Base-by-base conservation (phyloP, 2,113 vertebrate species). In the Chamaetylas fuelleborni region DNA sequence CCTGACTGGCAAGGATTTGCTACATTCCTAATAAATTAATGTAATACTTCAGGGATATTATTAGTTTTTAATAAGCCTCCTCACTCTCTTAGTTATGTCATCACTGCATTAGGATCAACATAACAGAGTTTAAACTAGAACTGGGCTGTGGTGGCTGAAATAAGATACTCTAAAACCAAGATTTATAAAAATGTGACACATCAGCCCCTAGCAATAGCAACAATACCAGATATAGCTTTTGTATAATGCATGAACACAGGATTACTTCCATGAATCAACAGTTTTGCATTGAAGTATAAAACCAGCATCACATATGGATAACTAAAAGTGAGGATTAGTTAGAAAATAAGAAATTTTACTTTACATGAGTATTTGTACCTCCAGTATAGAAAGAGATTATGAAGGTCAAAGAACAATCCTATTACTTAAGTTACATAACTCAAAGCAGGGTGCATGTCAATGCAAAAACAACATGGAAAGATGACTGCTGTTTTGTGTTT, bases 261-360 rank as follows among this genome's bases (percentile, higher is more conserved):
- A 95, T 92, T 95, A 71, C 81, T 95, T 93, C 80, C 57, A 64
- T 90, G 90, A 96, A 96, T 86, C 90, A 94, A 97, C 88, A 93
- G 71, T 86, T 82, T 91, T 89, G 71, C 74, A 83, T 24, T 80
- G 23, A 86, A 85, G 56, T 60, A 88, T 51, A 95, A 92, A 96
- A 78, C 60, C 71, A 64, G 60, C 51, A 83, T 58, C 38, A 43
- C 22, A 78, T 42, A 53, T 1, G 7, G 43, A 60, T 36, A 84
- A 88, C 53, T 57, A 51, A 22, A 86, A 77, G 51, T 12, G 43
- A 80, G 71, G 40, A 81, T 0, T 25, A 19, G 22, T 58, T 60
- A 91, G 34, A 90, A 86, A 82, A 84, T 33, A 51, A 80, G 50
- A 78, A 61, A 40, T 62, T 78, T 81, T 86, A 74, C 65, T 93